Percentiles rank a stretch among this genome's conserved stretches.
These are phyloP conservation scores for Eulemur macaco DNA, from an alignment of 2,113 vertebrate genomes.

Conservation along the genomic window DNA sequence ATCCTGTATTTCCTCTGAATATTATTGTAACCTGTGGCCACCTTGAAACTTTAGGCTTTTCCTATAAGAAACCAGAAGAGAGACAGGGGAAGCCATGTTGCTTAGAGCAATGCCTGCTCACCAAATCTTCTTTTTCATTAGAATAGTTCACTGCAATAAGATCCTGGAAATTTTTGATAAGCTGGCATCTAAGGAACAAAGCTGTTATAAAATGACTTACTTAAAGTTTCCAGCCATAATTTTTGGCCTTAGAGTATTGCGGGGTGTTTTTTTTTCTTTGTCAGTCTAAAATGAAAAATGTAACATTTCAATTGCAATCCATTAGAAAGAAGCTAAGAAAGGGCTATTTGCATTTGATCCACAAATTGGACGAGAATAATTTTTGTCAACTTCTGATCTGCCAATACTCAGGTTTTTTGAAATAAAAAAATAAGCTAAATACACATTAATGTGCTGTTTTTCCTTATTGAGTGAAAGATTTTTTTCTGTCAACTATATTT, in stretches of 20 bases:
- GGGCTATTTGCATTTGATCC: constrained; percentile 80
- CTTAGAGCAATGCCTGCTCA: constrained; percentile 71
- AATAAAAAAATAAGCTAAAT: constrained; percentile 79
- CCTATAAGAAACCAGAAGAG: constrained; percentile 61
- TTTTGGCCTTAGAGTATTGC: constrained; percentile 83
- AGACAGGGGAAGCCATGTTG: constrained; percentile 44
- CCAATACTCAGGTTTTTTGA: constrained; percentile 55
- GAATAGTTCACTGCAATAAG: constrained; percentile 80
- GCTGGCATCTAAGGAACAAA: constrained; percentile 80
- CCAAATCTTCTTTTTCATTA: constrained; percentile 80
- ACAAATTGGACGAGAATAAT: constrained; percentile 84
- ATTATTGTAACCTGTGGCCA: constrained; percentile 66
- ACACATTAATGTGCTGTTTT: constrained; percentile 81
- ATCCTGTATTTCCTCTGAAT: constrained; percentile 6
- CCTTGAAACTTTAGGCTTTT: constrained; percentile 66
- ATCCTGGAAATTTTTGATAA: constrained; percentile 82
- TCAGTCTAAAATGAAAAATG: constrained; percentile 85
- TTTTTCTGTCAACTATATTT: constrained; percentile 65
- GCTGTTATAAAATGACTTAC: constrained; percentile 82
- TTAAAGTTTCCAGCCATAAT: constrained; percentile 82
- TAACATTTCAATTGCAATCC: constrained; percentile 83
- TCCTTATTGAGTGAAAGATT: constrained; percentile 77
- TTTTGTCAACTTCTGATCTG: constrained; percentile 84
- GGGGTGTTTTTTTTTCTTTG: constrained; percentile 81
- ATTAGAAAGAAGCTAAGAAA: constrained; percentile 78